A percentile compares a stretch with the other conserved stretches of the same genome.
Evolutionary conservation across 2,113 vertebrate genomes (phyloP).

Genomic region (Aplodontia rufa): DNA sequence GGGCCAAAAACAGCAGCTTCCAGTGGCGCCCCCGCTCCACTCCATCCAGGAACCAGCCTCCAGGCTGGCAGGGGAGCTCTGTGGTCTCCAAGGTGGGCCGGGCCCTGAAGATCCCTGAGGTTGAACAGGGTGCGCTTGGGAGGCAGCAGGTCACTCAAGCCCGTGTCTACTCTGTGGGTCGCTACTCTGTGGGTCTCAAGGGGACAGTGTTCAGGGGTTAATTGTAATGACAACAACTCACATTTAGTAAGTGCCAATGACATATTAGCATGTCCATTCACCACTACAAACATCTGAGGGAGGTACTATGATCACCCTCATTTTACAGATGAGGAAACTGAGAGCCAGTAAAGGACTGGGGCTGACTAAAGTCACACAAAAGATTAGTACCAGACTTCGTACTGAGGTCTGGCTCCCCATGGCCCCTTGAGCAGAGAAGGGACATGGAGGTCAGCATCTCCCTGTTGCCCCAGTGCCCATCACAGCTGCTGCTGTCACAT

Average conservation of each 20-base stretch:
- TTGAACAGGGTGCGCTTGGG: not conserved
- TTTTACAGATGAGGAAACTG: not conserved
- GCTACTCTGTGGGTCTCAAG: too few relatives aligned
- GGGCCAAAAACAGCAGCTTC: slow-evolving; percentile 76
- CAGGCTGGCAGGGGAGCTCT: not conserved
- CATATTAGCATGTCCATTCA: not conserved
- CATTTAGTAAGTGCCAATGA: not conserved
- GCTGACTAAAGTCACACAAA: not conserved
- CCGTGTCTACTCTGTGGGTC: not conserved
- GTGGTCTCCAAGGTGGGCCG: not conserved
- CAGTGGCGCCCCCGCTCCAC: slow-evolving; percentile 50
- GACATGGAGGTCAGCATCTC: not conserved
- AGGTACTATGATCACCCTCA: not conserved
- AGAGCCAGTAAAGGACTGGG: not conserved
- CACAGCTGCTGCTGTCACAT: not conserved
- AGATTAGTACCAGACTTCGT: not conserved
- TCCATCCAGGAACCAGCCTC: slow-evolving; percentile 56
- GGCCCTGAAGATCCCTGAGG: not conserved
- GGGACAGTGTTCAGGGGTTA: not conserved
- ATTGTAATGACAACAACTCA: not conserved
- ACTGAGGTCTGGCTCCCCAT: not conserved
- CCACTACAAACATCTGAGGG: not conserved
- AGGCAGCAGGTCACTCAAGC: not conserved
- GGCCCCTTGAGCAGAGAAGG: not conserved
- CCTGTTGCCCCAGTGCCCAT: not conserved